Percentiles rank a stretch among this genome's conserved stretches.
Evolutionary conservation across 1,140 invertebrate species (phyloP).

Genomic region (Sminthurides bifidus): DNA sequence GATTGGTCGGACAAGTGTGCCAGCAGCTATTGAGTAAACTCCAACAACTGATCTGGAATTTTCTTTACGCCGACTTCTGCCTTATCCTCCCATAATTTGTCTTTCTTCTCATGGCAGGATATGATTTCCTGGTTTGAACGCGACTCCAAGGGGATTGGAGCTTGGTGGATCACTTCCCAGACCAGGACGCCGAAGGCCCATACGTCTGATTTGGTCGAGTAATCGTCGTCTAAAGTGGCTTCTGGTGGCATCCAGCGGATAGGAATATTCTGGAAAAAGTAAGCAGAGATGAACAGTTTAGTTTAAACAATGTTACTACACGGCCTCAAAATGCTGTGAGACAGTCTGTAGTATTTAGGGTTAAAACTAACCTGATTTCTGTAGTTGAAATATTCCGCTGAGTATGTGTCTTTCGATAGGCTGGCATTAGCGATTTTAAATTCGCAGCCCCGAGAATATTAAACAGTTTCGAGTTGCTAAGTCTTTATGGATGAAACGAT

Average conservation of each 20-base stretch:
- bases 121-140: slow-evolving; percentile 64
- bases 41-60: neutral
- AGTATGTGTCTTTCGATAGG: slow-evolving; percentile 70
- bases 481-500: slow-evolving; percentile 69
- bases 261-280: slow-evolving; percentile 48
- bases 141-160: slow-evolving; percentile 71
- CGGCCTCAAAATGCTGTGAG: neutral
- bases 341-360: neutral
- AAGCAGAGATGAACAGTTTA: neutral
- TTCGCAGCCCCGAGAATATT: slow-evolving; percentile 63
- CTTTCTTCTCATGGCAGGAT: slow-evolving; percentile 52
- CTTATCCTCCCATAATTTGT: slow-evolving; percentile 45
- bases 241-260: slow-evolving; percentile 79
- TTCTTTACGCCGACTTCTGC: slow-evolving; percentile 21
- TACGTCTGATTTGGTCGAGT: slow-evolving; percentile 85
- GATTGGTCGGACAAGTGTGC: slow-evolving; percentile 23
- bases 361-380: slow-evolving; percentile 52
- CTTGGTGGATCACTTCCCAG: slow-evolving; percentile 83
- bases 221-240: slow-evolving; percentile 78
- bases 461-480: slow-evolving; percentile 87
- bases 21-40: slow-evolving; percentile 17
- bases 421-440: slow-evolving; percentile 74
- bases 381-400: slow-evolving; percentile 69
- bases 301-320: neutral
- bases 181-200: slow-evolving; percentile 80